phyloP scores from a whole-genome alignment of 2,797 vertebrate species.

The Hozukius guyotensis region DNA sequence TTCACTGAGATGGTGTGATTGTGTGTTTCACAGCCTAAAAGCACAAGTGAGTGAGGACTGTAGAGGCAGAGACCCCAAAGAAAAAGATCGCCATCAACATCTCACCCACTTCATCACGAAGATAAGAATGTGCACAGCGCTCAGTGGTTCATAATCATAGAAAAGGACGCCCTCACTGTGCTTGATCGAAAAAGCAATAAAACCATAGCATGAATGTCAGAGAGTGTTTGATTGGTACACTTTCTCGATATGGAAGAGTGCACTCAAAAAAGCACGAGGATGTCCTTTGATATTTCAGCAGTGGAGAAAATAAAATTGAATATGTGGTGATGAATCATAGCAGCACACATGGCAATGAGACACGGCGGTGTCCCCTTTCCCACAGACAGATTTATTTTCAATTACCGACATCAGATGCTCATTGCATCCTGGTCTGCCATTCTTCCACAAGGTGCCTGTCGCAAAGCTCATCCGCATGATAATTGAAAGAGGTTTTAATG shows the following conservation, averaged over 20 bases:
- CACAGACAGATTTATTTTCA: constrained; percentile 57
- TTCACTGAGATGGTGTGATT: constrained; percentile 9
- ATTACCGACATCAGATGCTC: constrained; percentile 46
- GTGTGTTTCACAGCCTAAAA: constrained; percentile 10
- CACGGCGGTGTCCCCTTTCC: constrained; percentile 10
- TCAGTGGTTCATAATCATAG: constrained; percentile 26
- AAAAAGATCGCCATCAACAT: constrained; percentile 19
- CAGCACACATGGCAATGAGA: constrained; percentile 15
- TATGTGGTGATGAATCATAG: constrained; percentile 57
- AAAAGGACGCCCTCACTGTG: neutral
- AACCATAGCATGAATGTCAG: constrained; percentile 33
- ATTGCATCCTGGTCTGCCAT: constrained; percentile 25
- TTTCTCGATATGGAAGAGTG: constrained; percentile 36
- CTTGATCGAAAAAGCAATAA: constrained; percentile 47
- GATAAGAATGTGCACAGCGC: constrained; percentile 23
- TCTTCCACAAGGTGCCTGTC: constrained; percentile 49
- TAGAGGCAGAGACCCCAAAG: neutral
- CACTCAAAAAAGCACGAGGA: constrained; percentile 24
- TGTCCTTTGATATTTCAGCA: constrained; percentile 58
- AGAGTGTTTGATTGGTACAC: constrained; percentile 29
- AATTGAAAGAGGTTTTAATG: constrained; percentile 72
- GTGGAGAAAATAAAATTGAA: constrained; percentile 24
- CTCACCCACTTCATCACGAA: constrained; percentile 21
- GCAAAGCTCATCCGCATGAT: constrained; percentile 53
- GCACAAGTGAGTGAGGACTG: neutral